These are phyloP conservation scores for Plotosus lineatus DNA, from an alignment of 2,113 vertebrate species.

Conservation along the genomic window DNA sequence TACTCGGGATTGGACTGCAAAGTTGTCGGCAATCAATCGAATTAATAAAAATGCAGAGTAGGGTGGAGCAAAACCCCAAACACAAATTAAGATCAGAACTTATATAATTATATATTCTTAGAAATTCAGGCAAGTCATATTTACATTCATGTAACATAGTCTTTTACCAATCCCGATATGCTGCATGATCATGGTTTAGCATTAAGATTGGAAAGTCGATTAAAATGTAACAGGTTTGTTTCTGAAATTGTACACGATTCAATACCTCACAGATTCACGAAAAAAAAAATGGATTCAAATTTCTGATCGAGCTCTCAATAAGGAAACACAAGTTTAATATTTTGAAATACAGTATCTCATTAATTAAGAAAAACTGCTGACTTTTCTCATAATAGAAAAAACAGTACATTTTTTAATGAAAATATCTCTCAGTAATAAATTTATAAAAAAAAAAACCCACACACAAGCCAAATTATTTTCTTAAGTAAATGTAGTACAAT, in stretches of 20 bases:
- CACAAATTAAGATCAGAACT: background rate
- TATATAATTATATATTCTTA: background rate
- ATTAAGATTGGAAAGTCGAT: background rate
- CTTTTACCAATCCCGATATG: background rate
- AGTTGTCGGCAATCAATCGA: constrained; percentile 10
- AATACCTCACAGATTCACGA: too few species aligned
- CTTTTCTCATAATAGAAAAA: too few species aligned
- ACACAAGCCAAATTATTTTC: background rate
- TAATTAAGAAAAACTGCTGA: too few species aligned
- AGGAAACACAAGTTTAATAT: too few species aligned
- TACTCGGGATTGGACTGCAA: constrained; percentile 84
- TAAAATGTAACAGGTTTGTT: background rate
- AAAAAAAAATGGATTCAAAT: too few species aligned
- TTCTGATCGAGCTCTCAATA: too few species aligned
- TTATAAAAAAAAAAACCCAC: background rate
- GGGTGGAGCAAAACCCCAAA: background rate
- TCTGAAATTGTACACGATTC: background rate
- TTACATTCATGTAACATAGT: background rate
- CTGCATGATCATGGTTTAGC: background rate
- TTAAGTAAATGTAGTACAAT: too few species aligned
- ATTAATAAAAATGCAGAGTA: background rate
- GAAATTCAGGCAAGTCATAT: background rate
- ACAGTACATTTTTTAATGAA: too few species aligned
- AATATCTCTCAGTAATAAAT: too few species aligned
- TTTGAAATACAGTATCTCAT: too few species aligned